phyloP scores from a whole-genome alignment of 2,113 vertebrate genomes.

The Pterocles gutturalis region DNA sequence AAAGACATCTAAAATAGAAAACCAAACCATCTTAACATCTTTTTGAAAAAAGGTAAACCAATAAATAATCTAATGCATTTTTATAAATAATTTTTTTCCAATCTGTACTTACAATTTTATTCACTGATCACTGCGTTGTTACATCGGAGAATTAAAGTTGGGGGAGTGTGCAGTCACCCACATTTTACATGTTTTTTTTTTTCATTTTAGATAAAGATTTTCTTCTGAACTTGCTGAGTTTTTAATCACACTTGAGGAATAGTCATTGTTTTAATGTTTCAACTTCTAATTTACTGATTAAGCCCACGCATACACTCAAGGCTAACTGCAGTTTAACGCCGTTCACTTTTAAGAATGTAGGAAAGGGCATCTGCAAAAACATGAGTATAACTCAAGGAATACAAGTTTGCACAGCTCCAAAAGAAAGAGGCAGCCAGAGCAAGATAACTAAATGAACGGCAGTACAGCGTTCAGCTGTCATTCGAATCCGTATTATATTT shows the following conservation, averaged over 20 bases:
- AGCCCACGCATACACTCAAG: neutral
- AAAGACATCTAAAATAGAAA: neutral
- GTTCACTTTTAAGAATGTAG: neutral
- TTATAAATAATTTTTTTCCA: neutral
- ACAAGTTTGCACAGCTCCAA: neutral
- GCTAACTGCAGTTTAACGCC: neutral
- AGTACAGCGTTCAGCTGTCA: constrained; percentile 33
- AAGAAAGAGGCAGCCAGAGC: neutral
- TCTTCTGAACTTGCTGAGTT: neutral
- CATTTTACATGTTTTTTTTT: neutral
- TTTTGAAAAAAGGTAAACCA: neutral
- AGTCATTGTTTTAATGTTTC: neutral
- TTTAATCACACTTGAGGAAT: neutral
- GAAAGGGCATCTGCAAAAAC: neutral
- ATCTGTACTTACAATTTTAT: neutral
- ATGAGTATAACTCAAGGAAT: neutral
- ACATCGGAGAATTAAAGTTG: neutral
- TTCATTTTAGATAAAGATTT: neutral
- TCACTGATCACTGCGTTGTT: neutral
- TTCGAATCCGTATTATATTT: constrained; percentile 69
- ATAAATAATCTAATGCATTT: neutral
- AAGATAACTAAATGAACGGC: neutral
- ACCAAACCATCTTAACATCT: neutral
- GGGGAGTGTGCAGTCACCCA: neutral
- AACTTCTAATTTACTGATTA: neutral